Evolutionary conservation across 1,140 invertebrate species (phyloP).

Genomic region (Conus betulinus): DNA sequence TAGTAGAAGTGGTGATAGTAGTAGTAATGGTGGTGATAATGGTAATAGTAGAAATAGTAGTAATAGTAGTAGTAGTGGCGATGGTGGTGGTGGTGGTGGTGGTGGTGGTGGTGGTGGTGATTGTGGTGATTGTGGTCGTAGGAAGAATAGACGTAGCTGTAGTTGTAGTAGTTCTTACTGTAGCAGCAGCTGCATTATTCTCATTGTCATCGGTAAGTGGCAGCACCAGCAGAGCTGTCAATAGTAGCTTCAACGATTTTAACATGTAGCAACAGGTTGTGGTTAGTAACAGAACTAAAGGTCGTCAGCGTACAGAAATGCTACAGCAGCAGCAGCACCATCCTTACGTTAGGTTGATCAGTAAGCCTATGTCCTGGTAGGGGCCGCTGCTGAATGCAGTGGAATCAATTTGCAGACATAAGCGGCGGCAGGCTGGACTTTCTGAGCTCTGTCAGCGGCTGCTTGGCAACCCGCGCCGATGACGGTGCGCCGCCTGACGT

Average conservation of each 20-base stretch:
- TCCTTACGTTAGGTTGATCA: no score
- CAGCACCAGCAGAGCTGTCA: no score
- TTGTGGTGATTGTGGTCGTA: no score
- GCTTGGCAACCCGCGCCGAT: constrained; percentile 79
- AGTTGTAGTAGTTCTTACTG: background rate
- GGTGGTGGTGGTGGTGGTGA: no score
- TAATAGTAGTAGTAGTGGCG: no score
- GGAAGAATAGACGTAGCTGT: background rate
- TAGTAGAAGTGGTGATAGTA: no score
- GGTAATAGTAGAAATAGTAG: no score
- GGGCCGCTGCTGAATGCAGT: background rate
- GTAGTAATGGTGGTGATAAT: no score
- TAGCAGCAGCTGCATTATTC: background rate
- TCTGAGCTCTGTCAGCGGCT: constrained; percentile 88
- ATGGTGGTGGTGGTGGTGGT: no score
- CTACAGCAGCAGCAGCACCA: background rate
- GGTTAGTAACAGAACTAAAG: background rate
- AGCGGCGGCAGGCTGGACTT: constrained; percentile 82
- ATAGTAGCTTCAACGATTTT: background rate
- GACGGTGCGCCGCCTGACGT: constrained; percentile 78
- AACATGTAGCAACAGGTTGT: background rate
- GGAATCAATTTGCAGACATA: background rate
- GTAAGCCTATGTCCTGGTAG: no score
- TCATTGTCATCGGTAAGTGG: no score
- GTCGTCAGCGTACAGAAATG: background rate